These are phyloP conservation scores for Cheilinus undulatus DNA, from an alignment of 2,113 vertebrate genomes.

Conservation along the genomic window DNA sequence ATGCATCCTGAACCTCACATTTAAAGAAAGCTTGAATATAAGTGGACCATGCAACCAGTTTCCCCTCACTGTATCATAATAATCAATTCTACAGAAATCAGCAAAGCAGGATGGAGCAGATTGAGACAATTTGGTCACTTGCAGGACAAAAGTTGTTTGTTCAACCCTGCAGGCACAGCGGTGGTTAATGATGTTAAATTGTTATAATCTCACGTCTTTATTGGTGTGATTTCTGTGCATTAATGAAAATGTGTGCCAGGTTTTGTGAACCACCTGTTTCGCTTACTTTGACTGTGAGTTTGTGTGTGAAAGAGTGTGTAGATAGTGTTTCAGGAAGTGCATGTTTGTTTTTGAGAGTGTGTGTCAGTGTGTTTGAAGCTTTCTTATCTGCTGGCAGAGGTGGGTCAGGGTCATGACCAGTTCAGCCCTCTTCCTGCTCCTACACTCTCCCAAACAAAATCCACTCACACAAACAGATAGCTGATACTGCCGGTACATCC, in stretches of 20 bases:
- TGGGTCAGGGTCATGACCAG: constrained; percentile 69
- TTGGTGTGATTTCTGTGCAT: not conserved
- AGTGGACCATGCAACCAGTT: no score
- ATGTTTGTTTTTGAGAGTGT: constrained; percentile 17
- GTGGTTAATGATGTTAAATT: no score
- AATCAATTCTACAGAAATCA: no score
- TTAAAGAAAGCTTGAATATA: no score
- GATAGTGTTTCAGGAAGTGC: constrained; percentile 43
- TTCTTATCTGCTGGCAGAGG: constrained; percentile 73
- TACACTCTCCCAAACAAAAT: constrained; percentile 10
- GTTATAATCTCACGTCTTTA: no score
- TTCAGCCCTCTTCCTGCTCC: constrained; percentile 50
- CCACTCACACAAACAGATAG: constrained; percentile 10
- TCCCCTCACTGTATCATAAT: no score
- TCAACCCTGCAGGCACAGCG: no score
- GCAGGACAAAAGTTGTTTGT: no score
- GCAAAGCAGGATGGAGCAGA: no score
- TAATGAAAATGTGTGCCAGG: not conserved
- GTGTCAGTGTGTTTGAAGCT: constrained; percentile 33
- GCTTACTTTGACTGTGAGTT: not conserved
- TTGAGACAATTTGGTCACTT: no score
- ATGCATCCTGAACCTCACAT: no score
- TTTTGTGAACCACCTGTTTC: constrained; percentile 29
- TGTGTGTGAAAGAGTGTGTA: not conserved
- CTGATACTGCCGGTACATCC: not conserved